Evolutionary conservation across 2,888 invertebrate species (phyloP).

Genomic region (Chalcosyrphus nemorum): DNA sequence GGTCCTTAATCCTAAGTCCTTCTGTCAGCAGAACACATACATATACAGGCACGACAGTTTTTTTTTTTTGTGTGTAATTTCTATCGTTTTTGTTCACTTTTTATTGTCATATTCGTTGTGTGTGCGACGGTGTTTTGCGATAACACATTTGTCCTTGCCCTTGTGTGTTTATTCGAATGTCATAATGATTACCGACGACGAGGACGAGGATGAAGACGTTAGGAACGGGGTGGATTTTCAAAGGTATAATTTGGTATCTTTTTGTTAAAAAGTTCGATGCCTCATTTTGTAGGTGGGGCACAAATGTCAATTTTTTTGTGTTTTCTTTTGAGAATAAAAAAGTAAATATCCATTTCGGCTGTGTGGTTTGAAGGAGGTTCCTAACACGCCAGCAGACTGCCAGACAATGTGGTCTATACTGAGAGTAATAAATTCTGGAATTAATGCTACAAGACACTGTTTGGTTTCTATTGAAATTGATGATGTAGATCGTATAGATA

Average conservation of each 20-base stretch:
- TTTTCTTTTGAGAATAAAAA: background rate
- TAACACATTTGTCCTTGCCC: conserved; percentile 5
- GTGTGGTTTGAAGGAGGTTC: background rate
- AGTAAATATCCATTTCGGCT: conserved; percentile 4
- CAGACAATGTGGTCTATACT: background rate
- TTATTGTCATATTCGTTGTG: conserved; percentile 18
- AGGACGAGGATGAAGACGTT: background rate
- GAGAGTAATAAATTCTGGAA: conserved; percentile 14
- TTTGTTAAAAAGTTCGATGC: background rate
- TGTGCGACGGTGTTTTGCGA: background rate
- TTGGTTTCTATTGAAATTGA: background rate
- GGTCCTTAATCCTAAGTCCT: background rate
- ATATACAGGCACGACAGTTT: too few species aligned
- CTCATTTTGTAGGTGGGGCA: background rate
- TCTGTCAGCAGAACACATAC: background rate
- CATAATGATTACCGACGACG: conserved; percentile 22
- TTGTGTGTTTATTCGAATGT: conserved; percentile 21
- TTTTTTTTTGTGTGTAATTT: background rate
- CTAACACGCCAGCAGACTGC: background rate
- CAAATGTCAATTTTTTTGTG: background rate
- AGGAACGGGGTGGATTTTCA: conserved; percentile 1
- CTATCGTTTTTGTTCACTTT: conserved; percentile 9
- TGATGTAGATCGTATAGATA: conserved; percentile 12
- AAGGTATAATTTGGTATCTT: conserved; percentile 36
- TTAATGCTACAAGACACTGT: background rate